Evolutionary conservation across 2,797 vertebrate genomes (phyloP).

Genomic region (Pantherophis vulpinus): DNA sequence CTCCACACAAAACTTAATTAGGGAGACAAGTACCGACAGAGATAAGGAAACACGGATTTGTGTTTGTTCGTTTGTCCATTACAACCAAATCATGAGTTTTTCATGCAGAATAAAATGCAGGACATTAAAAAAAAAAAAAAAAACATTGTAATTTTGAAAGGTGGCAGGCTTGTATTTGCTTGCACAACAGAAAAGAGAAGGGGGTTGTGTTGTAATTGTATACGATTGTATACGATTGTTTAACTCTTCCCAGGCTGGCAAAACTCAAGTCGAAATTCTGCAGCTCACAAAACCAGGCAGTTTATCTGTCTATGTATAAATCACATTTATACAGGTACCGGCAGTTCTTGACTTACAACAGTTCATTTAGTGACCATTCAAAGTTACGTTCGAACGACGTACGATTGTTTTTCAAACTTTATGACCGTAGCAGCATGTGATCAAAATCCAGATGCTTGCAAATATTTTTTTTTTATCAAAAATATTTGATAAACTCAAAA

Average conservation of each 20-base stretch:
- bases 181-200: background rate
- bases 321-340: background rate
- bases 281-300: background rate
- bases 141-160: constrained; percentile 24
- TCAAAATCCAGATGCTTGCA: background rate
- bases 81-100: constrained; percentile 21
- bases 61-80: constrained; percentile 28
- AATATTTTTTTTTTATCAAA: too few species aligned
- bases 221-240: background rate
- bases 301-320: background rate
- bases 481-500: too few species aligned
- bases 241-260: background rate
- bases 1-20: constrained; percentile 57
- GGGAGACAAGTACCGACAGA: constrained; percentile 56
- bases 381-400: too few species aligned
- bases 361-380: background rate
- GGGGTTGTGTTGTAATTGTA: background rate
- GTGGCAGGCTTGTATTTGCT: constrained; percentile 11
- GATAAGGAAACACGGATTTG: constrained; percentile 49
- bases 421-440: background rate
- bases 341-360: too few species aligned
- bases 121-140: background rate
- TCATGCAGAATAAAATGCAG: constrained; percentile 45
- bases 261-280: background rate
- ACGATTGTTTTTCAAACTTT: too few species aligned